Evolutionary conservation across 1,140 invertebrate species (phyloP).

Genomic region (Hylyphantes graminicola): DNA sequence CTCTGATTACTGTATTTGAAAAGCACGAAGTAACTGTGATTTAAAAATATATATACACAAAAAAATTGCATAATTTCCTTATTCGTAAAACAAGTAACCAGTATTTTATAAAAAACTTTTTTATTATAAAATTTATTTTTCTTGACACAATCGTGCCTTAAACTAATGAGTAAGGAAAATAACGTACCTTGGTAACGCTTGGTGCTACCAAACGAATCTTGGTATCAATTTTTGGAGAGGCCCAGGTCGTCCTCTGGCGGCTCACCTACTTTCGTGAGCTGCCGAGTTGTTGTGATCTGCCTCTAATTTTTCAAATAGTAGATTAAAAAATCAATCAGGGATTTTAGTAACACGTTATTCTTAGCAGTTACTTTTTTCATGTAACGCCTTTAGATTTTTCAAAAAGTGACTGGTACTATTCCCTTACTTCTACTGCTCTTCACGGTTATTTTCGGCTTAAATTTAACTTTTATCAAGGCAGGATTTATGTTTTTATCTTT

Average conservation of each 20-base stretch:
- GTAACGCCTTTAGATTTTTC: no score
- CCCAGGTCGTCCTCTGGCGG: slow-evolving; percentile 67
- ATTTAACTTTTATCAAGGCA: no score
- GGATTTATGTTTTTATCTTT: no score
- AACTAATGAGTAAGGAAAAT: slow-evolving; percentile 66
- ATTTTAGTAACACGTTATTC: no score
- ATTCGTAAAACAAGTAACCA: neutral
- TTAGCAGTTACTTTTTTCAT: no score
- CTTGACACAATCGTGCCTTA: slow-evolving; percentile 61
- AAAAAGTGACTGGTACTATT: no score
- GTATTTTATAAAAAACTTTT: neutral
- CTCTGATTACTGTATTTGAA: no score
- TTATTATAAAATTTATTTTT: neutral
- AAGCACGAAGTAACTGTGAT: no score
- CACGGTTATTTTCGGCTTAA: no score
- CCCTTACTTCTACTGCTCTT: no score
- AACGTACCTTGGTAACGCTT: slow-evolving; percentile 64
- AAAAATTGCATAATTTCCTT: no score
- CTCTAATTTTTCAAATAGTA: neutral
- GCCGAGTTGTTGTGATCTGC: slow-evolving; percentile 57
- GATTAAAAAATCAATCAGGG: neutral
- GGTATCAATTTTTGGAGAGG: slow-evolving; percentile 66
- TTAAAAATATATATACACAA: no score
- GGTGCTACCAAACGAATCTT: slow-evolving; percentile 56
- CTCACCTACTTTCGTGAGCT: slow-evolving; percentile 61